Conservation (phyloP, 2,113 vertebrate species). For the Hypomesus transpacificus region DNA sequence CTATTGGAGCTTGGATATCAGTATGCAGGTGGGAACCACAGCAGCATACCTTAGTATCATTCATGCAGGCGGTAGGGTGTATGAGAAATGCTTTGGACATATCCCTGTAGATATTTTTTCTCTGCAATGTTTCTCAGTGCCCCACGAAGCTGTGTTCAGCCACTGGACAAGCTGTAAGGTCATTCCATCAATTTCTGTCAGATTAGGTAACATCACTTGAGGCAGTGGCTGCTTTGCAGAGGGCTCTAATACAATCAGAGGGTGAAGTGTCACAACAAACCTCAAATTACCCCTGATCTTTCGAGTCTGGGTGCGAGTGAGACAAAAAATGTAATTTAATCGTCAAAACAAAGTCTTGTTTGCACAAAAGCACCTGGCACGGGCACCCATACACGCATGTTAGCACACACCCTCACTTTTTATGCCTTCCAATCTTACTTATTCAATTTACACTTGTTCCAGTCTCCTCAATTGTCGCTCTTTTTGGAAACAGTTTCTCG, state of each 20-base stretch:
- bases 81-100: conserved; percentile 19
- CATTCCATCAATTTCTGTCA: conserved; percentile 63
- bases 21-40: conserved; percentile 13
- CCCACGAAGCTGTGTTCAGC: conserved; percentile 25
- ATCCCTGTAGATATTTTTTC: conserved; percentile 13
- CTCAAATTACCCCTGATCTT: conserved; percentile 26
- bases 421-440: conserved; percentile 48
- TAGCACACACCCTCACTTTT: background rate
- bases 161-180: conserved; percentile 50
- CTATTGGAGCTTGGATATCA: background rate
- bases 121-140: conserved; percentile 17
- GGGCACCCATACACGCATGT: background rate
- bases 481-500: conserved; percentile 56
- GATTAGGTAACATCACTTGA: conserved; percentile 52
- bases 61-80: conserved; percentile 8
- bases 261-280: conserved; percentile 60
- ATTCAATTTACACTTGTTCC: conserved; percentile 55
- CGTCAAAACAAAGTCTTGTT: conserved; percentile 2
- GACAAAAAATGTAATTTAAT: conserved; percentile 3
- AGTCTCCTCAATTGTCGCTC: conserved; percentile 45
- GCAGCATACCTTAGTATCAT: background rate
- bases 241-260: conserved; percentile 53
- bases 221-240: conserved; percentile 41
- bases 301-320: background rate
- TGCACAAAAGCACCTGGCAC: background rate